Evolutionary conservation across 2,113 vertebrate species (phyloP), one percentile per base, ranked within the genome.

Genomic region (Bos taurus): DNA sequence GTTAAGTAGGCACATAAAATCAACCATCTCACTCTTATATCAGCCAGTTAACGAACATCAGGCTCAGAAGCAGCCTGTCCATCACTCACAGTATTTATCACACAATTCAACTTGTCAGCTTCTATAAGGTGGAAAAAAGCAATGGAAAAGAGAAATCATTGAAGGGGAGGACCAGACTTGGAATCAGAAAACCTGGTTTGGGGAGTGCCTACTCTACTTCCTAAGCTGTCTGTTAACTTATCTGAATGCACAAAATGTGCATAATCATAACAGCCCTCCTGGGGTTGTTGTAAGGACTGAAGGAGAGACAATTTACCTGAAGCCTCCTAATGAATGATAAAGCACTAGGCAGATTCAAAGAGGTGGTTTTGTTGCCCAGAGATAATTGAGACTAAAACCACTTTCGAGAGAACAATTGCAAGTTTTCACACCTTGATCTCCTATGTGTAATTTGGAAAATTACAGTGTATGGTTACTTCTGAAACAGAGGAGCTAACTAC

Each of bases 371-470:
- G 8, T 64, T 74, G 25, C 50, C 46, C 40, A 88, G 90, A 62
- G 23, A 84, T 60, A 90, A 87, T 3, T 54, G 87, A 97, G 33
- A 77, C 33, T 30, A 92, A 97, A 93, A 91, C 10, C 10, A 56
- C 26, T 64, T 94, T 93, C 0, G 0, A 81, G 67, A 95, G 50
- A 82, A 82, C 60, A 96, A 89, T 0, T 89, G 57, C 43, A 21
- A 87, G 28, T 95, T 92, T 96, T 12, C 33, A n/a, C 33, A 94
- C 26, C n/a, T 88, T 92, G 11, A 92, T 94, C 23, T 67, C 81
- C n/a, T 19, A 25, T 15, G 16, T 88, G 77, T 94, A 67, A 96
- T 96, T 96, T 82, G 30, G 54, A 71, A 96, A 94, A 85, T 96
- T 87, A 78, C 3, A 94, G 50, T 23, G 14, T 74, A 52, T 71